phyloP scores from a whole-genome alignment of 2,113 vertebrate species.

The Rutilus rutilus region DNA sequence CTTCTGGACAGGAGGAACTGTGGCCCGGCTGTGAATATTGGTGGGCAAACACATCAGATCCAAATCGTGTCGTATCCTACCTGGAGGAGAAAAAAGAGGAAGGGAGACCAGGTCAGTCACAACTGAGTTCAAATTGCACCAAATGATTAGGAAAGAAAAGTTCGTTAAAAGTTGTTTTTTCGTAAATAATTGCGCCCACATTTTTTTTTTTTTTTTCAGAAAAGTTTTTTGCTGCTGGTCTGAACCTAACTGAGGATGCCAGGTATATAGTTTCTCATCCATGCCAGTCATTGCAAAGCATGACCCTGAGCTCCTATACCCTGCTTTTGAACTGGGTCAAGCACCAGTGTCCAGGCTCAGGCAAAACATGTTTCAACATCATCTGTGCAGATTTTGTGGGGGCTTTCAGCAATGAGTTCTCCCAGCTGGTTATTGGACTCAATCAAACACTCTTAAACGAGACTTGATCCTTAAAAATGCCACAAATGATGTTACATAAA shows the following conservation, averaged over 20 bases:
- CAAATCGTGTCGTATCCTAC: constrained; percentile 70
- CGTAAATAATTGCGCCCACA: background rate
- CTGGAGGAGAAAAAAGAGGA: constrained; percentile 64
- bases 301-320: constrained; percentile 64
- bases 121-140: background rate
- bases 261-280: constrained; percentile 71
- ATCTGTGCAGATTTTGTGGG: constrained; percentile 76
- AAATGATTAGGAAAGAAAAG: background rate
- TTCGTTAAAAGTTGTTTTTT: background rate
- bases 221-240: constrained; percentile 72
- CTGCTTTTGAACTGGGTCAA: constrained; percentile 69
- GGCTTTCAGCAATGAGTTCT: constrained; percentile 60
- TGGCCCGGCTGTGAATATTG: constrained; percentile 73
- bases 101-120: constrained; percentile 68
- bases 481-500: background rate
- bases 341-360: constrained; percentile 64
- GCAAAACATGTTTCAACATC: constrained; percentile 66
- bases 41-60: constrained; percentile 69
- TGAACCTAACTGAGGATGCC: constrained; percentile 76
- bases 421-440: constrained; percentile 68
- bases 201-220: constrained; percentile 53
- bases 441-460: constrained; percentile 63
- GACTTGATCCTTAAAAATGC: too few species aligned
- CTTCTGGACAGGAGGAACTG: constrained; percentile 62
- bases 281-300: constrained; percentile 66